These are phyloP conservation scores for Chionodraco myersi DNA, from an alignment of 2,113 vertebrate species.

Conservation along the genomic window DNA sequence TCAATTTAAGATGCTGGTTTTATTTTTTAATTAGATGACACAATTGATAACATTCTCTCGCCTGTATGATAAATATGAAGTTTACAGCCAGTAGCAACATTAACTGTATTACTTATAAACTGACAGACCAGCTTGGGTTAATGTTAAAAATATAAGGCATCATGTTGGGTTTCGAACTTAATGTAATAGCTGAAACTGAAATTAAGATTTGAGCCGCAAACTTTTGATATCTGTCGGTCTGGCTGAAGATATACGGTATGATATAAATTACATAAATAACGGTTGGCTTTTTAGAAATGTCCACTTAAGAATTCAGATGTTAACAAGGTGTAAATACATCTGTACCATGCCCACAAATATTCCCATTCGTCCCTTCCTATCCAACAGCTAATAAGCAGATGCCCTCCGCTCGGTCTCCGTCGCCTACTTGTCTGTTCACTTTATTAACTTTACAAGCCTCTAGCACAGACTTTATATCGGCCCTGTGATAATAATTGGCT, in stretches of 20 bases:
- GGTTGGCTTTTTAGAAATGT: background rate
- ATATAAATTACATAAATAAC: too few species aligned
- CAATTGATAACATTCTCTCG: background rate
- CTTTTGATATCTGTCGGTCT: background rate
- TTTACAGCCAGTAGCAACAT: background rate
- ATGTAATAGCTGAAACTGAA: background rate
- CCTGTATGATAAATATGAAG: background rate
- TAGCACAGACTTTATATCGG: constrained; percentile 11
- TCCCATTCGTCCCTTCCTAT: constrained; percentile 15
- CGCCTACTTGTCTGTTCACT: constrained; percentile 20
- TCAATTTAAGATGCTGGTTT: too few species aligned
- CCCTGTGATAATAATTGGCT: constrained; percentile 54
- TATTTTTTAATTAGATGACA: background rate
- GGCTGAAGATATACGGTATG: background rate
- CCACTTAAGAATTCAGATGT: background rate
- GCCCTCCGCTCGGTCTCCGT: constrained; percentile 14
- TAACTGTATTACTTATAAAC: background rate
- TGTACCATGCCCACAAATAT: constrained; percentile 10
- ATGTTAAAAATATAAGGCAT: background rate
- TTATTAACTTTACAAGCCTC: constrained; percentile 42
- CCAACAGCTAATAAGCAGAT: constrained; percentile 35
- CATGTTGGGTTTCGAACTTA: background rate
- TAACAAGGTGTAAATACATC: constrained; percentile 22
- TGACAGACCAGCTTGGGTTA: background rate
- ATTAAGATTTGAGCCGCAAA: background rate